Evolutionary conservation across 2,113 vertebrate genomes (phyloP).

Genomic region (Agelaius tricolor): DNA sequence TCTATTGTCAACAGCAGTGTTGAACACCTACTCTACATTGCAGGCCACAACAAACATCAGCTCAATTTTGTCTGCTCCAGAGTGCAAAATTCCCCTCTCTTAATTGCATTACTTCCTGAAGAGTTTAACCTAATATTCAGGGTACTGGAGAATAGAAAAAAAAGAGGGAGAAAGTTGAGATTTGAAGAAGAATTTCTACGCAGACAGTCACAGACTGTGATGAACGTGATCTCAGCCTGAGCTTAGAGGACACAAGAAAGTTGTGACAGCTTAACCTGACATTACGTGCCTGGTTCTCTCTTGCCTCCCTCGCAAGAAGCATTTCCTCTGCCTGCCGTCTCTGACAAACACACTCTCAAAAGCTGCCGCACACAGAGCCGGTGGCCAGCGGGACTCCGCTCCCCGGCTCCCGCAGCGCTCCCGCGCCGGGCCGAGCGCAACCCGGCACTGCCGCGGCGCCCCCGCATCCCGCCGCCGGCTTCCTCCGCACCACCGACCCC

Average conservation of each 20-base stretch:
- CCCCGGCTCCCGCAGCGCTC: neutral
- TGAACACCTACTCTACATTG: neutral
- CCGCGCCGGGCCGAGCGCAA: neutral
- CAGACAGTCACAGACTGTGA: neutral
- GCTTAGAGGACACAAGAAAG: neutral
- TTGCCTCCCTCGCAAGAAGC: neutral
- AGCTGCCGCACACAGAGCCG: rapidly evolving
- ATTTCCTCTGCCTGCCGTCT: neutral
- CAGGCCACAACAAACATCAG: neutral
- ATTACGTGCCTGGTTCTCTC: neutral
- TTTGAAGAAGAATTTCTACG: neutral
- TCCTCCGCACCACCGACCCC: neutral
- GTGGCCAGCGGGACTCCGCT: rapidly evolving
- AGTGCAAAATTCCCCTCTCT: neutral
- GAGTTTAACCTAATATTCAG: neutral
- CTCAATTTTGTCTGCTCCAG: neutral
- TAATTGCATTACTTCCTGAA: neutral
- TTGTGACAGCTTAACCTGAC: neutral
- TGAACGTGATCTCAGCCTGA: neutral
- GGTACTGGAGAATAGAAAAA: rapidly evolving
- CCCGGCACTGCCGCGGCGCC: rapidly evolving
- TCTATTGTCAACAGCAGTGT: neutral
- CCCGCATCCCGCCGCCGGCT: neutral
- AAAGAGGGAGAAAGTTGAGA: neutral
- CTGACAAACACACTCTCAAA: rapidly evolving